Base-by-base conservation (phyloP, 2,797 vertebrate genomes). In the Channa striata region DNA sequence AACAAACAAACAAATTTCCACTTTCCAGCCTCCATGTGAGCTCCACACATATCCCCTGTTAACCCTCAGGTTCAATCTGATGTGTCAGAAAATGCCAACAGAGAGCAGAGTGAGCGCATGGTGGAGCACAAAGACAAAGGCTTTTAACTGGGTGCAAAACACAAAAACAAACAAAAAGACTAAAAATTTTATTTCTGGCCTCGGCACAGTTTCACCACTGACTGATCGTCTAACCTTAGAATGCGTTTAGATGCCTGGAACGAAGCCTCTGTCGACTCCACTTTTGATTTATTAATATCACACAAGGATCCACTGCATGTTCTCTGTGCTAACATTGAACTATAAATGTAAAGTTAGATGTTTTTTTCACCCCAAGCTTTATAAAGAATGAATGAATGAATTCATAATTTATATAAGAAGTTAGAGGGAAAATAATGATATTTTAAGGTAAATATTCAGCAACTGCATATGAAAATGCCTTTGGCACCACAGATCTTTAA, bases 121-220 rank as follows among this genome's bases (percentile, higher is more conserved):
- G 43, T 30, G 34, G 67, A 74, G 56, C 62, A 33, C 46, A 68
- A 53, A 44, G 23, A 50, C 48, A 13, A 16, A 49, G 52, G 66
- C 63, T 85, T 79, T 82, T 58, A 59, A 77, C 70, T n/a, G 66
- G 54, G 57, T 53, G 66, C 61, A 19, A 74, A 70, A 82, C n/a
- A n/a, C n/a, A 65, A 69, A 49, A 19, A 51, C 14, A 0, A 19
- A 75, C 4, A 30, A 30, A 30, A 4, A 30, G 25, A 30, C 25
- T 30, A 4, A 30, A 30, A 44, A 21, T 73, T 81, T 65, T 21
- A 61, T 48, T 63, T 63, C 36, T 67, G 68, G 44, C 62, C 3
- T 59, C 1, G 3, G 49, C 17, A 25, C 48, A 64, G 74, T 52
- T 77, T 63, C 48, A 52, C 53, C 42, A 16, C n/a, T 11, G 59